Percentiles rank a stretch among this genome's conserved stretches.
phyloP scores from a whole-genome alignment of 2,797 vertebrate species.

The Alouatta caraya region DNA sequence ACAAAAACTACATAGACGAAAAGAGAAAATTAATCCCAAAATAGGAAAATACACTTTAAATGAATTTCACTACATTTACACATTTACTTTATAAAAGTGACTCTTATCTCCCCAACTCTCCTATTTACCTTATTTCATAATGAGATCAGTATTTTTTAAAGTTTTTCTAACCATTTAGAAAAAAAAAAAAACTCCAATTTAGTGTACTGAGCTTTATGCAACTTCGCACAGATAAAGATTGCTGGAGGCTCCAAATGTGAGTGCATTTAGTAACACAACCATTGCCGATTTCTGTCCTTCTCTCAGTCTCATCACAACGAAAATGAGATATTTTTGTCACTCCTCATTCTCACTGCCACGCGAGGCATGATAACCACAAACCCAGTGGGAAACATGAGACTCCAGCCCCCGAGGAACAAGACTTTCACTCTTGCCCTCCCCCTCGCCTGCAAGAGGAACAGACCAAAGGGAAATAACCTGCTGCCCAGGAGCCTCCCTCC shows the following conservation, averaged over 20 bases:
- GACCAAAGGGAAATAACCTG: not conserved
- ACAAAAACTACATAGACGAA: not conserved
- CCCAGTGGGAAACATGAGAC: not conserved
- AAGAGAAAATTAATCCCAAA: not conserved
- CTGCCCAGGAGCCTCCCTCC: not conserved
- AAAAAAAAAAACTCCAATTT: not conserved
- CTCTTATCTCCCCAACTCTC: not conserved
- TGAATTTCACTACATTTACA: constrained; percentile 9
- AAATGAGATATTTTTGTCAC: not conserved
- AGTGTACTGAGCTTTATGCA: not conserved
- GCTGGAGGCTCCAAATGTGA: not conserved
- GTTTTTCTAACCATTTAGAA: not conserved
- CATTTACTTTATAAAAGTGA: not conserved
- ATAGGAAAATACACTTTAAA: not conserved
- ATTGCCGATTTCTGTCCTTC: not conserved
- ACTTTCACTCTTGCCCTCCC: not conserved
- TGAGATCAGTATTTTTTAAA: not conserved
- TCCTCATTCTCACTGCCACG: not conserved
- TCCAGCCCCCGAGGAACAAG: not conserved
- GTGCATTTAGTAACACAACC: not conserved
- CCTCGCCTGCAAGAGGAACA: not conserved
- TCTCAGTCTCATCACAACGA: not conserved
- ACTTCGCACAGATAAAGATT: not conserved
- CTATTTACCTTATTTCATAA: not conserved
- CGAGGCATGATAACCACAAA: not conserved